phyloP scores from a whole-genome alignment of 2,113 vertebrate species.

The Leptobrachium leishanense region DNA sequence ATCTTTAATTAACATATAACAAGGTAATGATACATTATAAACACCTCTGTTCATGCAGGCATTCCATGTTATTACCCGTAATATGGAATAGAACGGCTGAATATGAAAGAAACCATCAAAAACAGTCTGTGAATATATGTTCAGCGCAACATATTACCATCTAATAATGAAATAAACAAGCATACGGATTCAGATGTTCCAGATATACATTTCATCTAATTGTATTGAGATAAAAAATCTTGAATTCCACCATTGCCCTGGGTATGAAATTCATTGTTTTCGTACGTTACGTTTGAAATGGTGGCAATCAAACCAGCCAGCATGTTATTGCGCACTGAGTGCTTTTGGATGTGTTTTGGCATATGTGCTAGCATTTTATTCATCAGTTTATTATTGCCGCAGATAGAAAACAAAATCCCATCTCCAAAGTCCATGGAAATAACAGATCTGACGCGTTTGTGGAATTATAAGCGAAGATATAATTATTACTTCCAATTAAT shows the following conservation, averaged over 20 bases:
- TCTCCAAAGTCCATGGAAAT: background rate
- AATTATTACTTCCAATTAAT: background rate
- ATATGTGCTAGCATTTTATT: conserved; percentile 21
- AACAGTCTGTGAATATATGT: too few species aligned
- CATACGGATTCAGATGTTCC: background rate
- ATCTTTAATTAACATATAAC: too few species aligned
- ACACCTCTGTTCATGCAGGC: too few species aligned
- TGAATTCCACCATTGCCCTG: background rate
- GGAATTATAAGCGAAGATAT: background rate
- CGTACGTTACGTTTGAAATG: background rate
- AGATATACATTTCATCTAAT: background rate
- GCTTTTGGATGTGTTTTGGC: background rate
- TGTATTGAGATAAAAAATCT: background rate
- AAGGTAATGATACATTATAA: too few species aligned
- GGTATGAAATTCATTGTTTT: background rate
- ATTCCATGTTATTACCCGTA: too few species aligned
- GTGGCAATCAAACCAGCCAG: background rate
- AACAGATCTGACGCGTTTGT: background rate
- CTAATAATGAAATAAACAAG: too few species aligned
- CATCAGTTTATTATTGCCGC: background rate
- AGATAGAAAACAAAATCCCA: background rate
- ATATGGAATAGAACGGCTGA: too few species aligned
- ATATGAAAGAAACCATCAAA: too few species aligned
- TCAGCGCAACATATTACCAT: too few species aligned
- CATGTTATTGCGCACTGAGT: background rate